These are phyloP conservation scores for Ectobius pallidus DNA, from an alignment of 2,888 invertebrate genomes.

Conservation along the genomic window DNA sequence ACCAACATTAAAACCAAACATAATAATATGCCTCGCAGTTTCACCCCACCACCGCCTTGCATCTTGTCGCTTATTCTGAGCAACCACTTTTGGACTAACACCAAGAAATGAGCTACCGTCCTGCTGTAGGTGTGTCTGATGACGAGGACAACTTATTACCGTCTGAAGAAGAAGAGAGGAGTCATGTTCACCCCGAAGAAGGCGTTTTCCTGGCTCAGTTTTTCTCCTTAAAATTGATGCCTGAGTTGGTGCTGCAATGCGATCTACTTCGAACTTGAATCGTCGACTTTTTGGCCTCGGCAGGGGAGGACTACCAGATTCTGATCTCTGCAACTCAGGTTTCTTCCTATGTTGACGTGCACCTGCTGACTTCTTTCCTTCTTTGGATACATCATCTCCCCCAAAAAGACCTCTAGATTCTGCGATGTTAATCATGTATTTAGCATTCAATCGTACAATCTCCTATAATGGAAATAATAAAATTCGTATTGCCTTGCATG, in stretches of 20 bases:
- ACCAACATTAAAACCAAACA: background rate
- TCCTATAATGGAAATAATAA: conserved; percentile 56
- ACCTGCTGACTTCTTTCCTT: conserved; percentile 51
- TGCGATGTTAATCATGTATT: conserved; percentile 84
- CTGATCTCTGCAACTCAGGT: conserved; percentile 5
- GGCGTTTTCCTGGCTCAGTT: background rate
- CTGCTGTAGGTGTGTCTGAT: background rate
- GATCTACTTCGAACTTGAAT: conserved; percentile 58
- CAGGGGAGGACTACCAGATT: conserved; percentile 28
- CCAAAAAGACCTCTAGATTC: conserved; percentile 81
- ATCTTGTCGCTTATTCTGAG: conserved; percentile 33
- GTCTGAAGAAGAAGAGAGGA: background rate
- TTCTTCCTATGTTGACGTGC: conserved; percentile 25
- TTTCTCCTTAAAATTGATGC: conserved; percentile 62
- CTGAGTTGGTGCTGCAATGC: conserved; percentile 70
- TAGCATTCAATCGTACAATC: conserved; percentile 77
- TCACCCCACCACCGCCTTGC: conserved; percentile 42
- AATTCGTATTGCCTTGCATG: background rate
- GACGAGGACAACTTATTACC: background rate
- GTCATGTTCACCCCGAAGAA: background rate
- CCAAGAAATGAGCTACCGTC: background rate
- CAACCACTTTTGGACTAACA: conserved; percentile 7
- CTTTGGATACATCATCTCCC: conserved; percentile 44
- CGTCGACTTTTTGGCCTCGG: conserved; percentile 1
- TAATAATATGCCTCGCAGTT: conserved; percentile 32